Evolutionary conservation across 2,113 vertebrate species (phyloP), one percentile per base, ranked within the genome.

Genomic region (Lampris incognitus): DNA sequence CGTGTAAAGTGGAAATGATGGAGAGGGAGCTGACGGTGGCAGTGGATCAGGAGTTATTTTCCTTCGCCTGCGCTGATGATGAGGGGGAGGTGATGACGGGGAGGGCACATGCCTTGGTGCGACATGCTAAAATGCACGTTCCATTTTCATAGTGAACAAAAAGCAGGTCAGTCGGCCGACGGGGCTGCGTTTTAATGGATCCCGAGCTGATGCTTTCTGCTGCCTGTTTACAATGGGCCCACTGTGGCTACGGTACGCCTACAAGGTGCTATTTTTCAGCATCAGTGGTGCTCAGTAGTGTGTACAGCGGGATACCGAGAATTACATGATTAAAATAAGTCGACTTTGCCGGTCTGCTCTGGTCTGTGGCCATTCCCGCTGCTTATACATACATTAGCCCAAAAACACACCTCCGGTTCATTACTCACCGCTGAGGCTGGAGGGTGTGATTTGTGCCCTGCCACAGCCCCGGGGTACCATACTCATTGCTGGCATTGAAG

Each of bases 161-260:
- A 62, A 74, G 80, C 60, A 13, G 52, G 62, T 61, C 54, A 81
- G 82, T 81, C 68, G 59, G 76, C 56, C 4, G 58, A 69, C 74
- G 9, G 2, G 56, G 61, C 70, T 74, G 72, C 81, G 63, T 86
- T 86, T 89, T 90, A 88, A 90, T 86, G 71, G 81, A 58, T 79
- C 59, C 76, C n/a, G 1, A 82, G 76, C 78, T 79, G 74, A 78
- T 52, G 79, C 85, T 83, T 88, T 72, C 69, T 83, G 70, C 82
- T 81, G 52, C 79, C 82, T 71, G 59, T 9, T 64, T 79, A 88
- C 86, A 89, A 82, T 78, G 66, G 79, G 69, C 72, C 84, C 82
- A 82, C 75, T 89, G 80, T 84, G 78, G 67, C 86, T 86, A 49
- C 78, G 79, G 76, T 60, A 85, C 77, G 59, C 84, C 82, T 72